Base-by-base conservation (phyloP, 2,113 vertebrate species). In the Cyrtonyx montezumae region DNA sequence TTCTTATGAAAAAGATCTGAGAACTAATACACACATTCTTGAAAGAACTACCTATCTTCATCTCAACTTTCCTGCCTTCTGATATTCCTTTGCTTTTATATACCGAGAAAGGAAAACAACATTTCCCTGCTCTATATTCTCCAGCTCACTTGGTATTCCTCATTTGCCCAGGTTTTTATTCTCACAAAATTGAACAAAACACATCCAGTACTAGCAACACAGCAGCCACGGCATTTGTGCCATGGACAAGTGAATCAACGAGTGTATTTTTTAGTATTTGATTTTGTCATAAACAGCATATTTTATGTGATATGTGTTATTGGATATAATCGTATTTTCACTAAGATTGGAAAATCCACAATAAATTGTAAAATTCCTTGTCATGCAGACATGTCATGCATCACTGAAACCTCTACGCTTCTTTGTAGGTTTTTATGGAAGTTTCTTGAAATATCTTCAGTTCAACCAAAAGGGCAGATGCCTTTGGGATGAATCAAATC, bases 391-490 rank as follows among this genome's bases (percentile, higher is more conserved):
- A 62, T 36, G 14, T 8, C 37, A 32, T 79, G 40, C 40, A 40
- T 40, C 40, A 40, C 40, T 71, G 53, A 87, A 92, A 17, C 30
- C 28, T 70, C 63, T 69, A 8, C 49, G 58, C 79, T 74, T 92
- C 48, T 76, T 5, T 84, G 22, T 23, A 92, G 82, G 23, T 23
- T 37, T 34, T 49, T 70, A 62, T 55, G 37, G 69, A 2, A 68
- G 28, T 81, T 66, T 94, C 71, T 58, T 82, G 48, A 94, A 95
- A 89, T 30, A 48, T 90, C 71, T 96, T 96, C 87, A 86, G 87
- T 74, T 65, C 87, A 96, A 83, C 9, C 19, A 42, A 94, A 97
- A 95, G 81, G 85, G 76, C 84, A 97, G 67, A 96, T 80, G 84
- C 32, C 94, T 96, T 30, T 20, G 45, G 65, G 79, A 63, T 92